Evolutionary conservation across 2,797 vertebrate species (phyloP).

Genomic region (Apogon hyalosoma): DNA sequence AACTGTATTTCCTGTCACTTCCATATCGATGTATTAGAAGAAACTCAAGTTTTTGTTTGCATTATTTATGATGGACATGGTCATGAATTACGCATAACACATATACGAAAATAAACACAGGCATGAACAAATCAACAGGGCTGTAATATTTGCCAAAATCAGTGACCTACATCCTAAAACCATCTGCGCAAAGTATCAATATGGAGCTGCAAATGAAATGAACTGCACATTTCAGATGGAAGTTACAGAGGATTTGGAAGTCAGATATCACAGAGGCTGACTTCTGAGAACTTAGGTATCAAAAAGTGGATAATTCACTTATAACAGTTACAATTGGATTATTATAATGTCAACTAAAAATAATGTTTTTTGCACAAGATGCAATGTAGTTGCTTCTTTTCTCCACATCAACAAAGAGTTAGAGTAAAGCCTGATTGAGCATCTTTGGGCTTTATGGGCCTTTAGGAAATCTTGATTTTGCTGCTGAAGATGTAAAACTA

Average conservation of each 20-base stretch:
- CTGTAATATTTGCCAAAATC: neutral
- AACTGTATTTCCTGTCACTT: conserved; percentile 31
- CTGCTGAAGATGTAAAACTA: too few species aligned
- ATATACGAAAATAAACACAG: conserved; percentile 34
- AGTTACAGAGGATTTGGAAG: neutral
- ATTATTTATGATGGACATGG: conserved; percentile 52
- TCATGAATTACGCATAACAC: conserved; percentile 28
- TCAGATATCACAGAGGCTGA: neutral
- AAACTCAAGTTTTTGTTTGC: conserved; percentile 35
- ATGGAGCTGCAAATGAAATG: neutral
- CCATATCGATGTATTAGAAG: conserved; percentile 39
- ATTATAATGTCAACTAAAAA: too few species aligned
- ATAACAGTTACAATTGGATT: too few species aligned
- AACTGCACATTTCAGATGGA: neutral
- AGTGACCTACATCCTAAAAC: neutral
- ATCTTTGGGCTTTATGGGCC: too few species aligned
- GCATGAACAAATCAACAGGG: conserved; percentile 16
- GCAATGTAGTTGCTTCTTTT: too few species aligned
- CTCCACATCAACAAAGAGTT: too few species aligned
- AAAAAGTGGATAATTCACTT: too few species aligned
- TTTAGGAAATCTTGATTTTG: too few species aligned
- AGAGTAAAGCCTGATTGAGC: too few species aligned
- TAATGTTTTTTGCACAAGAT: too few species aligned
- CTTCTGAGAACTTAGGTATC: too few species aligned
- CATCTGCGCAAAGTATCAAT: neutral